Evolutionary conservation across 2,888 invertebrate genomes (phyloP).

Genomic region (Drosophila setosimentum): DNA sequence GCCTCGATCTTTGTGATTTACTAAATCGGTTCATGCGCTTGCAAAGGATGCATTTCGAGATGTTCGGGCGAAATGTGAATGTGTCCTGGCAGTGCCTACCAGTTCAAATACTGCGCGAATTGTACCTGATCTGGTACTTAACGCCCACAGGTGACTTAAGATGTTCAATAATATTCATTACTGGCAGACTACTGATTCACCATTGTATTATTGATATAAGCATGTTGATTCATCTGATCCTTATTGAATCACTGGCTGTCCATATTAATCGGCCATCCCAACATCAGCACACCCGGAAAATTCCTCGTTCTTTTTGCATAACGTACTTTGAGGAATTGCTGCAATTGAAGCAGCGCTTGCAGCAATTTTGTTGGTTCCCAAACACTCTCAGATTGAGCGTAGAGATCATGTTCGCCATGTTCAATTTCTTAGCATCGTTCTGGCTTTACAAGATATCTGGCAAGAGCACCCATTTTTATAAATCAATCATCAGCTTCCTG

Average conservation of each 20-base stretch:
- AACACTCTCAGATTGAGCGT: neutral
- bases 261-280: neutral
- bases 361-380: conserved; percentile 5
- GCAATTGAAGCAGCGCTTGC: neutral
- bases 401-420: neutral
- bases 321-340: conserved; percentile 10
- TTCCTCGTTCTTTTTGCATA: conserved; percentile 1
- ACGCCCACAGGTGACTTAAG: rapidly evolving
- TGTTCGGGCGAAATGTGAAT: neutral
- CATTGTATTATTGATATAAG: conserved; percentile 5
- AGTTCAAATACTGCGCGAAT: neutral
- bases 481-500: rapidly evolving
- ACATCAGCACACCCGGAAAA: too few relatives aligned
- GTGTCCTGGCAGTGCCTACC: conserved; percentile 1
- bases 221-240: conserved; percentile 1
- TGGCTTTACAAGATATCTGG: neutral
- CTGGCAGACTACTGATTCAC: neutral
- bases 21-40: conserved; percentile 1
- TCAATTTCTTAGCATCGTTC: neutral
- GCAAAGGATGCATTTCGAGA: neutral
- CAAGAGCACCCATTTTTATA: neutral
- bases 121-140: neutral
- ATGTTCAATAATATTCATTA: rapidly evolving
- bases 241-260: neutral
- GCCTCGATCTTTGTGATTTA: neutral